These are phyloP conservation scores for Carcina quercana DNA, from an alignment of 2,888 invertebrate genomes.

Conservation along the genomic window DNA sequence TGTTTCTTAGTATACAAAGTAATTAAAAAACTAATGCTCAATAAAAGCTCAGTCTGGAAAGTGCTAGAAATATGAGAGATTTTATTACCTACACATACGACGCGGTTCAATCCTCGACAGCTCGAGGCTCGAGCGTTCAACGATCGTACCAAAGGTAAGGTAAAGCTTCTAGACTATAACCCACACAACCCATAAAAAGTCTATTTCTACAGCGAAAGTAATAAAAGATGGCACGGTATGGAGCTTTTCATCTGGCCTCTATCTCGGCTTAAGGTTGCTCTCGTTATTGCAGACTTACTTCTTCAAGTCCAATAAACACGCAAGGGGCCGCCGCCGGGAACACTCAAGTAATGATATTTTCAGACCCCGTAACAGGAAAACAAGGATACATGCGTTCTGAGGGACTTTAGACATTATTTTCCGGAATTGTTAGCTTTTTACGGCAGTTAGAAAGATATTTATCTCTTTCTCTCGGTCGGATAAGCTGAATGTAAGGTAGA, in stretches of 20 bases:
- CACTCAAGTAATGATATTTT: slow-evolving; percentile 25
- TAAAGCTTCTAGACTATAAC: background rate
- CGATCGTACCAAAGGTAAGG: background rate
- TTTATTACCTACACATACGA: too few species aligned
- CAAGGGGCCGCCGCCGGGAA: slow-evolving; percentile 25
- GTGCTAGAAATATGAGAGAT: too few species aligned
- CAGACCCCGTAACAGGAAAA: slow-evolving; percentile 17
- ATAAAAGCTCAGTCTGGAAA: too few species aligned
- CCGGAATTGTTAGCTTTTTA: too few species aligned
- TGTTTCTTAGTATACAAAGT: too few species aligned
- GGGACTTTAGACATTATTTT: background rate
- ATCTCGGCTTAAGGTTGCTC: slow-evolving; percentile 32
- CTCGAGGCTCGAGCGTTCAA: too few species aligned
- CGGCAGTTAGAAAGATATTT: too few species aligned
- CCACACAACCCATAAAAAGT: slow-evolving; percentile 2
- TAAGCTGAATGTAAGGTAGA: too few species aligned
- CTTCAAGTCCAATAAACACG: slow-evolving; percentile 32
- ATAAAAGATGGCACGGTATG: slow-evolving; percentile 40
- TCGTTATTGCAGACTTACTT: slow-evolving; percentile 24
- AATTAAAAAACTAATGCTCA: too few species aligned
- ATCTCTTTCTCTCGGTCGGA: too few species aligned
- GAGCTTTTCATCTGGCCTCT: slow-evolving; percentile 31
- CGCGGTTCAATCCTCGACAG: too few species aligned
- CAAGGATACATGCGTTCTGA: slow-evolving; percentile 1
- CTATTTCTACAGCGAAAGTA: slow-evolving; percentile 34